Percentiles rank a stretch among this genome's conserved stretches.
These are phyloP conservation scores for Phaedon cochleariae DNA, from an alignment of 2,888 invertebrate species.

Conservation along the genomic window DNA sequence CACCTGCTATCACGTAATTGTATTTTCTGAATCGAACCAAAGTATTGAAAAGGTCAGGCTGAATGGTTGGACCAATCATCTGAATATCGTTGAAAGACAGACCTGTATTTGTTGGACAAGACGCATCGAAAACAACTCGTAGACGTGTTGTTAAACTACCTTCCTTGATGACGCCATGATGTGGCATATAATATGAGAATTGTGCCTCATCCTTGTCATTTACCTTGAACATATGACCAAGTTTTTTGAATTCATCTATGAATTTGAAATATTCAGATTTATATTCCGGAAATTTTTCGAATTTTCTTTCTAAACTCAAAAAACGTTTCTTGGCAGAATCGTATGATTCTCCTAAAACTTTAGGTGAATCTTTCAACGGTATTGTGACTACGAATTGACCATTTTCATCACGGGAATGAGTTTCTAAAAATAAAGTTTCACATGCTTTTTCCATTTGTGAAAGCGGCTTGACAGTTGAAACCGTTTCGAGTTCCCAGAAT, in stretches of 20 bases:
- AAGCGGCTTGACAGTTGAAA: not conserved
- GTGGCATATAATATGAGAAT: conserved; percentile 14
- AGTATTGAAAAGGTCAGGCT: not conserved
- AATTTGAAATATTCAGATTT: conserved; percentile 13
- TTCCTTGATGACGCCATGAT: not conserved
- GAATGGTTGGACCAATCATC: conserved; percentile 14
- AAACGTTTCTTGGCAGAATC: conserved; percentile 16
- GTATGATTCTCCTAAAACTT: conserved; percentile 20
- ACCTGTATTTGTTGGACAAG: not conserved
- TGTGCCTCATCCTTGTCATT: not conserved
- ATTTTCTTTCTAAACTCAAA: conserved; percentile 15
- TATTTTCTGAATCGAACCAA: conserved; percentile 10
- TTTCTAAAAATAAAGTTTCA: conserved; percentile 19
- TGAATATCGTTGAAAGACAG: conserved; percentile 7
- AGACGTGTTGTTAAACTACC: not conserved
- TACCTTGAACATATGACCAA: conserved; percentile 26
- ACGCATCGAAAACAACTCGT: conserved; percentile 10
- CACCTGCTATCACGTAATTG: not conserved
- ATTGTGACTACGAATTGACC: conserved; percentile 26
- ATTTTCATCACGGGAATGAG: conserved; percentile 4
- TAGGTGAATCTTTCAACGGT: conserved; percentile 21
- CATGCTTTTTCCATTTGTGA: conserved; percentile 3
- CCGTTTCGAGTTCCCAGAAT: not conserved
- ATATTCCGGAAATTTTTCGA: conserved; percentile 13
- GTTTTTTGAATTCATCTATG: conserved; percentile 12